phyloP scores from a whole-genome alignment of 2,888 invertebrate species.

The Scotopteryx bipunctaria region DNA sequence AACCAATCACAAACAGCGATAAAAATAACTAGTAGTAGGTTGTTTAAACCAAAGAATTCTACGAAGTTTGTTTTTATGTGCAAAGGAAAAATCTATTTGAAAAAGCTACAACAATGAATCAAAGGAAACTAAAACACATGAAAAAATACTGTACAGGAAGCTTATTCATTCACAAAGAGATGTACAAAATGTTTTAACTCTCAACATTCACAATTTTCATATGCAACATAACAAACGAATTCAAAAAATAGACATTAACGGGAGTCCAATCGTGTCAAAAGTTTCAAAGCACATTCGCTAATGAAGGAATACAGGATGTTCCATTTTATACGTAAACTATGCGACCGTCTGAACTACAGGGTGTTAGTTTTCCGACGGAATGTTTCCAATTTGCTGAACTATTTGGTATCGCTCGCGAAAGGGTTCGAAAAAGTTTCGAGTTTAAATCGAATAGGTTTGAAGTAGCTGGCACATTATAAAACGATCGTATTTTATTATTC shows the following conservation, averaged over 20 bases:
- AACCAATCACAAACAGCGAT: no score
- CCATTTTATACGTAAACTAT: conserved; percentile 35
- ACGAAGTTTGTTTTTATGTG: no score
- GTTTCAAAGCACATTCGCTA: conserved; percentile 39
- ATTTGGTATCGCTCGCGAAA: conserved; percentile 30
- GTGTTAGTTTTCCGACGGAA: conserved; percentile 40
- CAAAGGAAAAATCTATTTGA: no score
- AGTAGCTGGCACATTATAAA: no score
- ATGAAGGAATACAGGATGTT: conserved; percentile 39
- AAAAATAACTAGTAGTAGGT: no score
- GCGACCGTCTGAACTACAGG: conserved; percentile 30
- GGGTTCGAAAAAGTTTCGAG: conserved; percentile 27
- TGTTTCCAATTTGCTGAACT: conserved; percentile 41
- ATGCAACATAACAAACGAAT: neutral
- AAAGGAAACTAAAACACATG: no score
- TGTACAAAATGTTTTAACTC: no score
- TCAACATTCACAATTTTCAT: no score
- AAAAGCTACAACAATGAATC: no score
- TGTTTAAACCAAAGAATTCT: no score
- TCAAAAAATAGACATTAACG: neutral
- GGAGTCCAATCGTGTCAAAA: conserved; percentile 33
- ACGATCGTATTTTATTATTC: conserved; percentile 6
- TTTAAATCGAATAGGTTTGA: conserved; percentile 23
- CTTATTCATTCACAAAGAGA: no score
- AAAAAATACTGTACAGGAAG: no score